phyloP scores from a whole-genome alignment of 2,888 invertebrate species.

The Idaea biselata region DNA sequence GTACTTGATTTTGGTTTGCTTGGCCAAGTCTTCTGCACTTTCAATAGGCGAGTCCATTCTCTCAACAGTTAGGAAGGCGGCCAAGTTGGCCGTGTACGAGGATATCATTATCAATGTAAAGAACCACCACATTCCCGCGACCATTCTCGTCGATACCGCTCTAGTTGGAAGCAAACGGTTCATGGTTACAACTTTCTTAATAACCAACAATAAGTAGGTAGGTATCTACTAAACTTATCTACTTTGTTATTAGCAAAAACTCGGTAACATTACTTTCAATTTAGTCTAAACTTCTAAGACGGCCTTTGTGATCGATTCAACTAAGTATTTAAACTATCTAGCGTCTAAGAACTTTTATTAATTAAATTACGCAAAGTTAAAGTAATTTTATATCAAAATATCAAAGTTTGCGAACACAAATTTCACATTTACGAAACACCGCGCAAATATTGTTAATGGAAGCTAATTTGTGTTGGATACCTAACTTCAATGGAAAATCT shows the following conservation, averaged over 20 bases:
- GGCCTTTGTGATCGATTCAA: background rate
- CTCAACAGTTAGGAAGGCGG: conserved; percentile 95
- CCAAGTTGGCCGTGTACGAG: conserved; percentile 97
- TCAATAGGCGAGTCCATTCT: conserved; percentile 97
- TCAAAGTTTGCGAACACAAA: conserved; percentile 29
- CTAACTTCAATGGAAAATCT: conserved; percentile 43
- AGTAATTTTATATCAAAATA: conserved; percentile 16
- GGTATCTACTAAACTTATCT: background rate
- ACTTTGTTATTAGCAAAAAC: background rate
- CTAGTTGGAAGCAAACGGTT: conserved; percentile 59
- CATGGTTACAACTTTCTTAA: conserved; percentile 9
- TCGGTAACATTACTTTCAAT: background rate
- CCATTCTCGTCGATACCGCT: conserved; percentile 93
- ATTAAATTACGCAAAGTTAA: conserved; percentile 11
- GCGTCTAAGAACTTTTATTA: conserved; percentile 10
- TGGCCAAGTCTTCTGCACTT: conserved; percentile 96
- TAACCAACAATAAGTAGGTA: background rate
- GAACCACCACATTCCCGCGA: conserved; percentile 97
- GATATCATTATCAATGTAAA: conserved; percentile 97
- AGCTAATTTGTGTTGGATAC: conserved; percentile 9
- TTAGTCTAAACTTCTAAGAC: background rate
- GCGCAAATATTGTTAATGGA: conserved; percentile 8
- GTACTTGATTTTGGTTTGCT: conserved; percentile 98
- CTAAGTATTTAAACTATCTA: conserved; percentile 8
- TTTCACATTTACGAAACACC: conserved; percentile 31